Evolutionary conservation across 2,797 vertebrate species (phyloP), one percentile per base, ranked within the genome.

Genomic region (Botia almorhae): DNA sequence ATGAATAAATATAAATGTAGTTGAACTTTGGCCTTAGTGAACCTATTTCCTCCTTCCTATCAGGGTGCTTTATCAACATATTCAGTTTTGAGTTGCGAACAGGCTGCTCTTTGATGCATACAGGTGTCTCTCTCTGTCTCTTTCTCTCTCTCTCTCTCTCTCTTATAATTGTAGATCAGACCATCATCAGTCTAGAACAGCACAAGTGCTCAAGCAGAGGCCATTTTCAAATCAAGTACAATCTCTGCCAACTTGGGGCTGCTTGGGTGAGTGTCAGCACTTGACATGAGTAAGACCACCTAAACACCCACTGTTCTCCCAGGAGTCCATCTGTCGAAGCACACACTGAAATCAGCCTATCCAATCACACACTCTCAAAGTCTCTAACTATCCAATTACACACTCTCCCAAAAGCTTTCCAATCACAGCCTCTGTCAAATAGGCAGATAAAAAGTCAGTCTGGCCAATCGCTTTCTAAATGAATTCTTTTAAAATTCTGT

Each of bases 151-250:
- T 65, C 26, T 53, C 11, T 65, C 63, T 76, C 33, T 21, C 46
- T 68, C 17, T 48, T 5, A 8, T 67, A 76, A 76, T 65, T 65
- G 61, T n/a, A 76, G 61, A 76, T 69, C 51, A 76, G 48, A 39
- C n/a, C n/a, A 77, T 69, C 64, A 77, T 69, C 64, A 58, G 64
- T 67, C 68, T 76, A 23, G 8, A 76, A 48, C 29, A 26, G 7
- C 56, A 74, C 36, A 67, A 76, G 61, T 23, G n/a, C 46, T 64
- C 55, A 33, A 14, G 13, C 7, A 0, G 51, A 77, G 36, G 53
- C 33, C 14, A 10, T 56, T 55, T 76, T 43, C 4, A 23, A 76
- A 76, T 65, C n/a, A 12, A 69, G 65, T 29, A 29, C 26, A 63
- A 63, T 46, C 75, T 77, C 75, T 21, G 0, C 75, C 51, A 64